phyloP scores from a whole-genome alignment of 92 coral and sea anemone genomes.

The Actinostola sp. region DNA sequence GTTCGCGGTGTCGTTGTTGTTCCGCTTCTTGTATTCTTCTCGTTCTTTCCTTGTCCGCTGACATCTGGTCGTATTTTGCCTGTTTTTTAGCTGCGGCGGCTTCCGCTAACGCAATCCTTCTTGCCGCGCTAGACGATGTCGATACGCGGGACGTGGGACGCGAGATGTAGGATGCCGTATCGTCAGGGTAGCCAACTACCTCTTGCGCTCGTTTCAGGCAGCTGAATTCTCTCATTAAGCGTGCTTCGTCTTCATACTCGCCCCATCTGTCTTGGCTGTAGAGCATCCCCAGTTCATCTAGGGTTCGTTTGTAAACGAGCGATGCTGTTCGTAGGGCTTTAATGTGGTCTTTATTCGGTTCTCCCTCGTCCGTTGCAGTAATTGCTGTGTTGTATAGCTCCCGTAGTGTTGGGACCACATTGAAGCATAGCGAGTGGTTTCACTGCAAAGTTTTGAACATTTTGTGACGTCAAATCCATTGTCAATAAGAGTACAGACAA shows the following conservation, averaged over 20 bases:
- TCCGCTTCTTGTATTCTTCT: constrained; percentile 48
- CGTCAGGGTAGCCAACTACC: not conserved
- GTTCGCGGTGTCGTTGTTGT: constrained; percentile 11
- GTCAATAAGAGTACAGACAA: too few species aligned
- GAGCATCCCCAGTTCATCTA: constrained; percentile 18
- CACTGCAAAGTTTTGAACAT: too few species aligned
- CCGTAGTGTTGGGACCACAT: too few species aligned
- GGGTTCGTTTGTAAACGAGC: constrained; percentile 3
- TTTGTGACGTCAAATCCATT: too few species aligned
- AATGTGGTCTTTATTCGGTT: not conserved
- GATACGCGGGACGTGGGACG: not conserved
- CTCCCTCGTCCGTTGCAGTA: too few species aligned
- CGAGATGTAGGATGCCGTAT: not conserved
- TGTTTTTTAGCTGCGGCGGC: constrained; percentile 39
- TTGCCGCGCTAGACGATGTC: constrained; percentile 4
- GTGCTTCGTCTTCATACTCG: not conserved
- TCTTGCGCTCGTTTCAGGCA: not conserved
- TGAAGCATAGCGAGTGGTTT: too few species aligned
- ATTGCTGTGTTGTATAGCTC: too few species aligned
- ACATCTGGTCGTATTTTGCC: constrained; percentile 19
- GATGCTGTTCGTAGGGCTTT: not conserved
- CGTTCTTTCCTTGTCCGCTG: constrained; percentile 29
- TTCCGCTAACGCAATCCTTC: constrained; percentile 31
- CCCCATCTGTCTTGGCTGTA: constrained; percentile 39
- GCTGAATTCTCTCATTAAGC: constrained; percentile 13